Percentiles rank a stretch among this genome's conserved stretches.
Evolutionary conservation across 1,140 invertebrate genomes (phyloP).

Genomic region (Drosophila navojoa): DNA sequence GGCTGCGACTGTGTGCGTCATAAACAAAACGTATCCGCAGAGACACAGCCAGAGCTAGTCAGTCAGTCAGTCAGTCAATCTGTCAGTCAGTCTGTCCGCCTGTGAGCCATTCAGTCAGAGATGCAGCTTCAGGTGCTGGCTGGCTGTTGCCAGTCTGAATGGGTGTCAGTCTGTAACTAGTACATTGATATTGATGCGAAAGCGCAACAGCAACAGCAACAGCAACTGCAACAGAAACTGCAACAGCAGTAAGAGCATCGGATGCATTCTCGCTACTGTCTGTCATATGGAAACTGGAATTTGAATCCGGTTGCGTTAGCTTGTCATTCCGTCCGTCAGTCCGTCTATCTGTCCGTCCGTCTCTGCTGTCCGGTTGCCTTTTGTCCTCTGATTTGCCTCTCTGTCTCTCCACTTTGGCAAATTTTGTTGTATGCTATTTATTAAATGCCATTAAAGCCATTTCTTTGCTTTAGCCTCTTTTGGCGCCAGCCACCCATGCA

Average conservation of each 20-base stretch:
- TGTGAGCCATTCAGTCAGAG: background rate
- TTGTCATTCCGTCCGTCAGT: constrained; percentile 1
- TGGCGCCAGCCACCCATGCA: constrained; percentile 44
- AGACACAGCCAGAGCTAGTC: background rate
- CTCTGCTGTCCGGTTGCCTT: background rate
- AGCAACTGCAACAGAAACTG: constrained; percentile 1
- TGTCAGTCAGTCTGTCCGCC: too few relatives aligned
- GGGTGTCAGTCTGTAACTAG: constrained; percentile 74
- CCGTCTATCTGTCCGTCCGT: constrained; percentile 3
- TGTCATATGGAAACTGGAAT: constrained; percentile 67
- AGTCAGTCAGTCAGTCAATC: too few relatives aligned
- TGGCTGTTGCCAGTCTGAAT: constrained; percentile 47
- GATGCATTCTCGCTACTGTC: constrained; percentile 26
- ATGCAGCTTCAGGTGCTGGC: constrained; percentile 11
- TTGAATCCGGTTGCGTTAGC: constrained; percentile 66
- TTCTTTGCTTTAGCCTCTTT: constrained; percentile 61
- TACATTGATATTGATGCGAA: constrained; percentile 59
- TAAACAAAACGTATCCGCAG: background rate
- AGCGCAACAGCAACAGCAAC: constrained; percentile 9
- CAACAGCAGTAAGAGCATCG: background rate
- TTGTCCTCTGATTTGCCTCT: background rate
- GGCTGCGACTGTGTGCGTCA: constrained; percentile 11
- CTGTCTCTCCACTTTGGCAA: constrained; percentile 12
- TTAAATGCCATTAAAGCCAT: constrained; percentile 75
- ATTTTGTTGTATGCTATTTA: constrained; percentile 62